Evolutionary conservation across 2,797 vertebrate species (phyloP).

Genomic region (Furcifer pardalis): DNA sequence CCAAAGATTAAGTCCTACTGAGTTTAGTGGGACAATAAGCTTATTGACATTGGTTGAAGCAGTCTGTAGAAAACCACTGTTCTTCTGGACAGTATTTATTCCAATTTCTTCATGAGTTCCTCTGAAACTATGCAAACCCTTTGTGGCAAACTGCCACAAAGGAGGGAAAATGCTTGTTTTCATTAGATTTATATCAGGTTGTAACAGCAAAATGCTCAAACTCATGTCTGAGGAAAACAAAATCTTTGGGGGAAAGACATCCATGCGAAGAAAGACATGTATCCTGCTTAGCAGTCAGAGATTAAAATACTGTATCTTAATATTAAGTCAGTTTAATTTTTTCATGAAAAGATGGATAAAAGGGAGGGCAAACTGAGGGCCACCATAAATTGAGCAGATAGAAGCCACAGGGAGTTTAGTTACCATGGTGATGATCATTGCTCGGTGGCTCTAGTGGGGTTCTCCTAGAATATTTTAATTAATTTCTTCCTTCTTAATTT

Average conservation of each 20-base stretch:
- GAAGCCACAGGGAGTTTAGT: slow-evolving; percentile 72
- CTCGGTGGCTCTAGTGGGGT: slow-evolving; percentile 62
- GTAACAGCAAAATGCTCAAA: neutral
- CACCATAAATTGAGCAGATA: slow-evolving; percentile 70
- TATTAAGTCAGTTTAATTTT: slow-evolving; percentile 72
- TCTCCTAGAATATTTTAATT: slow-evolving; percentile 72
- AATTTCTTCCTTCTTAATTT: slow-evolving; percentile 61
- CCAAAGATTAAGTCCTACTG: too few species aligned
- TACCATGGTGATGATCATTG: slow-evolving; percentile 70
- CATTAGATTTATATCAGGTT: slow-evolving; percentile 43
- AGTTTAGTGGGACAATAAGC: too few species aligned
- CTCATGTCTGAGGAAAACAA: slow-evolving; percentile 37
- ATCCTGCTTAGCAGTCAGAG: slow-evolving; percentile 69
- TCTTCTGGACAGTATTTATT: neutral
- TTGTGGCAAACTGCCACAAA: too few species aligned
- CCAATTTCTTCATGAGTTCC: slow-evolving; percentile 29
- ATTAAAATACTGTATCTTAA: slow-evolving; percentile 78
- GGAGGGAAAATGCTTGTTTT: neutral
- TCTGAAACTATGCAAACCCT: slow-evolving; percentile 45
- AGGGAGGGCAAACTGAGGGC: slow-evolving; percentile 33
- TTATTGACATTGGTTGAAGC: neutral
- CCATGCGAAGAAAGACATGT: slow-evolving; percentile 55
- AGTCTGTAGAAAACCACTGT: neutral
- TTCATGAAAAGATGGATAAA: slow-evolving; percentile 61
- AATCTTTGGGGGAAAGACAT: slow-evolving; percentile 53